Conservation (phyloP, 2,888 invertebrate species). For the Polydrusus tereticollis region DNA sequence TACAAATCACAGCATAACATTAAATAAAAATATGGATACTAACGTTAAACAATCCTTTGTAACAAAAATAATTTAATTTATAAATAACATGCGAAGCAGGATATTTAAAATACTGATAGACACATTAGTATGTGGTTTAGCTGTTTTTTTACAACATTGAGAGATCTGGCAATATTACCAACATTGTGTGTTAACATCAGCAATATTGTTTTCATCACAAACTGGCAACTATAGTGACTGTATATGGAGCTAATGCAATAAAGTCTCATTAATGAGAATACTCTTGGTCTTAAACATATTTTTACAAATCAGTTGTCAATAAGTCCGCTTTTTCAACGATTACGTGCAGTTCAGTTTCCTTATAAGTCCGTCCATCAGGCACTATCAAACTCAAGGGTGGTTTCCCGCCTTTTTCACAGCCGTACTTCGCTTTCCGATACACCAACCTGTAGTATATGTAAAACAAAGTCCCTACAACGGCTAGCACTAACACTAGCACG, state of each 20-base stretch:
- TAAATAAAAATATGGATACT: neutral
- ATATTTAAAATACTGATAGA: neutral
- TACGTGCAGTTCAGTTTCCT: slow-evolving; percentile 88
- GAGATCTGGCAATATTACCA: too few species aligned
- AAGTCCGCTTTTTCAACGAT: slow-evolving; percentile 88
- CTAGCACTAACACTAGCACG: slow-evolving; percentile 67
- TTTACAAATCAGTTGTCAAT: slow-evolving; percentile 81
- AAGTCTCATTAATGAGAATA: neutral
- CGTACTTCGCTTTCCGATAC: slow-evolving; percentile 64
- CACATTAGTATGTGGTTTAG: too few species aligned
- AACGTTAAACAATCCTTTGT: neutral
- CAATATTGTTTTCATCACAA: too few species aligned
- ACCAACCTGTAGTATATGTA: slow-evolving; percentile 66
- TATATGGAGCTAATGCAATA: too few species aligned
- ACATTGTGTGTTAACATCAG: too few species aligned
- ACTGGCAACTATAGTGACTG: too few species aligned
- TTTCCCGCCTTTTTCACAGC: slow-evolving; percentile 62
- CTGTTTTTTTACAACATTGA: too few species aligned
- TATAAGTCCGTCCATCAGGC: slow-evolving; percentile 85
- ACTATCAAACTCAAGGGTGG: slow-evolving; percentile 75
- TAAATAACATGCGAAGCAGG: neutral
- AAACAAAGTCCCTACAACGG: slow-evolving; percentile 63
- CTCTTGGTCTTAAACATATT: neutral
- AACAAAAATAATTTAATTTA: slow-evolving; percentile 4
- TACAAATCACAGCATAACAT: neutral